Base-by-base conservation (phyloP, 2,888 invertebrate species). In the Theodoxus fluviatilis region DNA sequence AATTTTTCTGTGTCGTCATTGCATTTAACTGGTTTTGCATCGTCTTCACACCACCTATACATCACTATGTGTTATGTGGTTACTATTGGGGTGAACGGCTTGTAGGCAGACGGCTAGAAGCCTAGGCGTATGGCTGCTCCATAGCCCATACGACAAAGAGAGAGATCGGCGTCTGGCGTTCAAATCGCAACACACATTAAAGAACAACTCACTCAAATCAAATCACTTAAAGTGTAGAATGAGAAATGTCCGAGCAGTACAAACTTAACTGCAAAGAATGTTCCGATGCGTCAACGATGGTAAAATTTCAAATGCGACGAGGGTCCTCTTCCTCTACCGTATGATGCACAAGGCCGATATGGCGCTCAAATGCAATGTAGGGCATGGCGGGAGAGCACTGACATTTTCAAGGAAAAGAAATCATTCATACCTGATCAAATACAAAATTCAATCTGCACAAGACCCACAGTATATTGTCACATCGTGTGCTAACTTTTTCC, bases 11-110 rank as follows among this genome's bases (percentile, higher is more conserved):
- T 72, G 69, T 71, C 67, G 66, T 55, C 70, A 59, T 35, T 71
- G 70, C 75, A 72, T 68, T 37, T 61, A 12, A 37, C 70, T 76
- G 69, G 71, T 78, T 73, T 71, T 74, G 69, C 52, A 66, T 74
- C 73, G 73, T 71, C 74, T 73, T 77, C 71, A 47, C 67, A 70
- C 69, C 75, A 72, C 74, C 79, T 74, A 73, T 78, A 69, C 69
- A 69, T 68, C 68, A 67, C 73, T 72, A 73, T 76, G 76, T 76
- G 75, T 71, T 70, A 70, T 75, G 57, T 55, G 40, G 49, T 38
- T 52, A 65, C 49, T 66, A 57, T 57, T 66, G 64, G 57, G 66
- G 70, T 66, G 66, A 70, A 65, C 49, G 69, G 69, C 49, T 61
- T 69, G 38, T 69, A 69, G 65, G 55, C 57, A 37, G 40, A 65